Evolutionary conservation across 1,140 invertebrate genomes (phyloP), one percentile per base, ranked within the genome.

Genomic region (Vanessa tameamea): DNA sequence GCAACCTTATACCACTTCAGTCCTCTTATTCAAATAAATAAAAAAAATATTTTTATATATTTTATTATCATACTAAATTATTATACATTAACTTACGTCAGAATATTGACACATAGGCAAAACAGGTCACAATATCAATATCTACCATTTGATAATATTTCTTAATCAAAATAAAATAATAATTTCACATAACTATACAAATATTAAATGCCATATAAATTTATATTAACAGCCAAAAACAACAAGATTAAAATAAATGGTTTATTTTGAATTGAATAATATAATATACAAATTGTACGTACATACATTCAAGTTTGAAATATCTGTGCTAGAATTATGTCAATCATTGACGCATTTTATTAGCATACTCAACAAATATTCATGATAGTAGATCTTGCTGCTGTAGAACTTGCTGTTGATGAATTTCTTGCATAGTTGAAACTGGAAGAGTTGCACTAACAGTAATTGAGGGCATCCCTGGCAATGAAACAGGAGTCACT

Each of bases 381-480:
- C 87, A 88, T 78, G 87, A 91, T 87, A 93, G 75, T 78, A 93
- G 80, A 70, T 90, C 89, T 75, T 88, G 89, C 64, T 91, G 86
- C 50, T 91, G 89, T 79, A 82, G 75, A 66, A 87, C 78, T 73
- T 91, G 88, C 73, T 92, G 89, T 64, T 92, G 89, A 53, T 92
- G 87, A 61, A 93, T 89, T 79, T 91, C 92, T 75, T 93, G 88
- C 85, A 93, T 90, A 4, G 92, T 93, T 8, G 89, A 86, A 3
- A 93, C 88, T 15, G 95, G 95, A 72, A 97, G 82, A 47, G 95
- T 95, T 20, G 96, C 95, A 84, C 95, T 96, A 2, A 97, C 96
- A n/a, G 96, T 97, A 73, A 97, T 96, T 7, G 96, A 95, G 23
- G 96, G 96, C 96, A 97, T 96, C 15, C 96, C 96, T 23, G 96